These are phyloP conservation scores for Hiodon alosoides DNA, from an alignment of 2,113 vertebrate genomes.

Conservation along the genomic window DNA sequence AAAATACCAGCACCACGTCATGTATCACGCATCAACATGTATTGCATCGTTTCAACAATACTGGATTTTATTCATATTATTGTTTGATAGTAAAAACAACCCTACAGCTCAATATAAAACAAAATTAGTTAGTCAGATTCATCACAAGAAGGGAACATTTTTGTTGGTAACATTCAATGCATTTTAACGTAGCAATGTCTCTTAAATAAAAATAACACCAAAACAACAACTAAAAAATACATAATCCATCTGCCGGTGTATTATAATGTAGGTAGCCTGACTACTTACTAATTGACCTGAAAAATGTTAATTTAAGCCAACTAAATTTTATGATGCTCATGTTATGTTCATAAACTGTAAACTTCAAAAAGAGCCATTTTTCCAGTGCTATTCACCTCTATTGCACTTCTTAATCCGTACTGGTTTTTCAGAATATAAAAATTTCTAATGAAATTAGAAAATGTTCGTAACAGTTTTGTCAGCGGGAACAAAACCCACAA, in stretches of 20 bases:
- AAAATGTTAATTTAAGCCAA: neutral
- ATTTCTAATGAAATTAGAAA: too few relatives aligned
- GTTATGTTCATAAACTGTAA: constrained; percentile 1
- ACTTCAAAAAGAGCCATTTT: neutral
- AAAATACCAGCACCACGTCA: neutral
- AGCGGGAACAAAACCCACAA: too few relatives aligned
- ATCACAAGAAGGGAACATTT: neutral
- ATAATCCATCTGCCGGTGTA: neutral
- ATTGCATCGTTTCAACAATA: too few relatives aligned
- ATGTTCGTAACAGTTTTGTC: too few relatives aligned
- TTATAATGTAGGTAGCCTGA: neutral
- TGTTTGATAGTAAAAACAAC: too few relatives aligned
- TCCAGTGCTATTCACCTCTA: neutral
- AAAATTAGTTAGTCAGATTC: too few relatives aligned
- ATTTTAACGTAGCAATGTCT: neutral
- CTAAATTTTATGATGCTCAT: neutral
- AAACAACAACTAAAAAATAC: neutral
- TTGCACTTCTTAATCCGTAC: neutral
- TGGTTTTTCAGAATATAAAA: too few relatives aligned
- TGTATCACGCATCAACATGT: too few relatives aligned
- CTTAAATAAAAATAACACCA: neutral
- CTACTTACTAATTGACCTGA: neutral
- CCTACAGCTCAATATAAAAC: too few relatives aligned
- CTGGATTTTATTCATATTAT: too few relatives aligned
- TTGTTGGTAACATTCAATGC: neutral